A percentile compares a stretch with the other conserved stretches of the same genome.
phyloP scores from a whole-genome alignment of 2,113 vertebrate species.

The Vulpes lagopus region DNA sequence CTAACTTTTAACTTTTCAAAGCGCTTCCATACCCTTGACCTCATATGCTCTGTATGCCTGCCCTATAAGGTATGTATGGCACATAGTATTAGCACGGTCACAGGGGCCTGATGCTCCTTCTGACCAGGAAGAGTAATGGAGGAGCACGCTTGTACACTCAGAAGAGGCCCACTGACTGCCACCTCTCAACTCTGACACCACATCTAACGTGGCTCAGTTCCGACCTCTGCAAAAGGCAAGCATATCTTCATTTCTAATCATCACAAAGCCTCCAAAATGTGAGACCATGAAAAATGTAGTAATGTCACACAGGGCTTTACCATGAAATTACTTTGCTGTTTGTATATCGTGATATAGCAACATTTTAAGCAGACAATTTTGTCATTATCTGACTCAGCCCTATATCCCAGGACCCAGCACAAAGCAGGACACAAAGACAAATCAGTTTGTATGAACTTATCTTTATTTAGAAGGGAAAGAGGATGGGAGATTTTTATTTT shows the following conservation, averaged over 20 bases:
- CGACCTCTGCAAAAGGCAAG: background rate
- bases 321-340: background rate
- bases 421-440: background rate
- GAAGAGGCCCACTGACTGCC: background rate
- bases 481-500: background rate
- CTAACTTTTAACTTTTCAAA: background rate
- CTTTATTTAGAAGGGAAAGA: conserved; percentile 15
- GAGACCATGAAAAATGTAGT: background rate
- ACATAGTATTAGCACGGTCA: accelerated
- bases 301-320: background rate
- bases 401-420: background rate
- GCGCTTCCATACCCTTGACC: background rate
- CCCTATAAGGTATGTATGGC: accelerated
- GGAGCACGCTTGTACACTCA: background rate
- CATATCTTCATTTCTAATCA: background rate
- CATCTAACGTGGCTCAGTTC: background rate
- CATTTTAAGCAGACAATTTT: background rate
- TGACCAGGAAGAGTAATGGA: background rate
- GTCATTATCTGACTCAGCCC: background rate
- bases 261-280: background rate
- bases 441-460: background rate
- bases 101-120: background rate
- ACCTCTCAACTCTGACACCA: background rate
- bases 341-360: background rate
- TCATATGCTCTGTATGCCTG: background rate